phyloP scores from a whole-genome alignment of 2,113 vertebrate genomes.

The Ranitomeya variabilis region DNA sequence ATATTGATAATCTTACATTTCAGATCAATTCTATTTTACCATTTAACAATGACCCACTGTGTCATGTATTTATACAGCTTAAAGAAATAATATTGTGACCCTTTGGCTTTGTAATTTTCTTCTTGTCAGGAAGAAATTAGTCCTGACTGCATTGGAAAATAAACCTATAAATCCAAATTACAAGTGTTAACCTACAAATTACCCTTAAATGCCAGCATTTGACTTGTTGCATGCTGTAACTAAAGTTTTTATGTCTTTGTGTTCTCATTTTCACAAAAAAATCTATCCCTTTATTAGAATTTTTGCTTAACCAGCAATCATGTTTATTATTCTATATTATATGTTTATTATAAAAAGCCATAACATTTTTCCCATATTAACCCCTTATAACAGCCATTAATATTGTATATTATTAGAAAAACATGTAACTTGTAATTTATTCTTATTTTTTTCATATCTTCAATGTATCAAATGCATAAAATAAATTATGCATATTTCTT shows the following conservation, averaged over 20 bases:
- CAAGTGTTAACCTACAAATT: constrained; percentile 51
- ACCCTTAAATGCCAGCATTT: constrained; percentile 13
- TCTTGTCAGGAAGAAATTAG: constrained; percentile 52
- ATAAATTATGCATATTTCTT: too few species aligned
- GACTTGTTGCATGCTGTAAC: background rate
- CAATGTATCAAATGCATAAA: background rate
- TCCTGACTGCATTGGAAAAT: constrained; percentile 38
- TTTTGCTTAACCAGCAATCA: too few species aligned
- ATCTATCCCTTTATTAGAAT: background rate
- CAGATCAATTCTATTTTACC: background rate
- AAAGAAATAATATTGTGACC: constrained; percentile 45
- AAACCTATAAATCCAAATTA: constrained; percentile 52
- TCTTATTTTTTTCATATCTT: background rate
- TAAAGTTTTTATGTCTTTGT: background rate
- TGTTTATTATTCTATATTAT: background rate
- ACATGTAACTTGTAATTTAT: background rate
- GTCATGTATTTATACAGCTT: constrained; percentile 34
- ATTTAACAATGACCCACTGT: constrained; percentile 44
- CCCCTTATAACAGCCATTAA: background rate
- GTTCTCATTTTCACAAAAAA: background rate
- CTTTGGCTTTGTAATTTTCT: constrained; percentile 53
- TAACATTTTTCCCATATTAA: background rate
- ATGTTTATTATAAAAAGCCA: background rate
- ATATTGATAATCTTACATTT: background rate
- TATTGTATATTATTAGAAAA: background rate